phyloP scores from a whole-genome alignment of 2,888 invertebrate species.

The Cerastis rubricosa region DNA sequence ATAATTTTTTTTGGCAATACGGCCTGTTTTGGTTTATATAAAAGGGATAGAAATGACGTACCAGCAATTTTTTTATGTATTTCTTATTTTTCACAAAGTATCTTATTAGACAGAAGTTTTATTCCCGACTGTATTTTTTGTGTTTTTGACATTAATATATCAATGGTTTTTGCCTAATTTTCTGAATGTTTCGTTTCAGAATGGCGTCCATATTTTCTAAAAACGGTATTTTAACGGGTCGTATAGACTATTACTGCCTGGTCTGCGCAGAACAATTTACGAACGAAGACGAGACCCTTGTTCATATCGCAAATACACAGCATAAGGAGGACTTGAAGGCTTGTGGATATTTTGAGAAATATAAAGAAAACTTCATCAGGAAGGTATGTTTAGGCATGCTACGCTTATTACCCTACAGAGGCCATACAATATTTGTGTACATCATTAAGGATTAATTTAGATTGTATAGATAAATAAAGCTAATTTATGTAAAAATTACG shows the following conservation, averaged over 20 bases:
- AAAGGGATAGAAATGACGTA: neutral
- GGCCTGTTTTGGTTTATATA: neutral
- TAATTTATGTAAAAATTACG: no score
- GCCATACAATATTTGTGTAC: no score
- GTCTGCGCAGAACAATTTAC: constrained; percentile 30
- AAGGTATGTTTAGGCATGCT: no score
- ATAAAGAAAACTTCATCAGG: constrained; percentile 47
- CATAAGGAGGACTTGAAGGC: constrained; percentile 30
- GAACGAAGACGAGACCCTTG: constrained; percentile 27
- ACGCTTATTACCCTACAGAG: no score
- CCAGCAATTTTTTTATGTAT: no score
- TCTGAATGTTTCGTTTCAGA: constrained; percentile 33
- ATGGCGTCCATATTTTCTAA: constrained; percentile 53
- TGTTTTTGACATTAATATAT: no score
- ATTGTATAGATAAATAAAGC: no score
- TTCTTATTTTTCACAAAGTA: no score
- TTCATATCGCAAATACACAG: constrained; percentile 18
- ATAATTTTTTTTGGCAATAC: no score
- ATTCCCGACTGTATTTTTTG: neutral
- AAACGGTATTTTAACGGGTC: constrained; percentile 40
- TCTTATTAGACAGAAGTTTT: no score
- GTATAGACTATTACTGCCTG: constrained; percentile 50
- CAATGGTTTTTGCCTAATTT: neutral
- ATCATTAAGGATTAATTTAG: no score
- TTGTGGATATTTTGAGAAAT: constrained; percentile 45